Percentiles rank a stretch among this genome's conserved stretches.
These are phyloP conservation scores for Macquaria ambigua DNA, from an alignment of 2,113 vertebrate species.

Conservation along the genomic window DNA sequence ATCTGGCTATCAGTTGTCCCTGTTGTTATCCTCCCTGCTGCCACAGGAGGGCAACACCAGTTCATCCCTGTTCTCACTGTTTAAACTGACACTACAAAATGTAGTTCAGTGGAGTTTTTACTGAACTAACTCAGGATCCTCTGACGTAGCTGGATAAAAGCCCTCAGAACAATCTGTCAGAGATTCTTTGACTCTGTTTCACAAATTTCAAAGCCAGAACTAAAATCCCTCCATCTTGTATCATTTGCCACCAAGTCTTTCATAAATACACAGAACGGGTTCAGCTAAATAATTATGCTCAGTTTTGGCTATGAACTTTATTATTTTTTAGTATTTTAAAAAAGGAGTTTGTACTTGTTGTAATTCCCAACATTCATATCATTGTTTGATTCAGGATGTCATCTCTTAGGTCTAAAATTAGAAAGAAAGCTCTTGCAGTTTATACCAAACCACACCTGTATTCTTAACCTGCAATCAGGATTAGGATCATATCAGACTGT, in stretches of 20 bases:
- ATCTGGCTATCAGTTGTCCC: not conserved
- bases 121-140: not conserved
- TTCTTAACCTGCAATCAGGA: not conserved
- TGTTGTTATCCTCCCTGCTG: constrained; percentile 1
- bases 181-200: not conserved
- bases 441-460: not conserved
- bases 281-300: not conserved
- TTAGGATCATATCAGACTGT: not conserved
- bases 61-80: not conserved
- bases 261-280: not conserved
- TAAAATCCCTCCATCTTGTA: not conserved
- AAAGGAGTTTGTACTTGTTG: no score
- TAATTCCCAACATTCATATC: no score
- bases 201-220: not conserved
- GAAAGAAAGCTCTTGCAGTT: no score
- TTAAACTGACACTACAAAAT: not conserved
- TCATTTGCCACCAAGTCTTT: not conserved
- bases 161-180: no score
- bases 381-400: no score
- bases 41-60: constrained; percentile 23
- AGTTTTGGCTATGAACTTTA: no score
- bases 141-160: not conserved
- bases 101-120: not conserved
- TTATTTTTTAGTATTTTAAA: no score
- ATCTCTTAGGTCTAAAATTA: no score